These are phyloP conservation scores for Gymnoscelis rufifasciata DNA, from an alignment of 2,888 invertebrate genomes.

Conservation along the genomic window DNA sequence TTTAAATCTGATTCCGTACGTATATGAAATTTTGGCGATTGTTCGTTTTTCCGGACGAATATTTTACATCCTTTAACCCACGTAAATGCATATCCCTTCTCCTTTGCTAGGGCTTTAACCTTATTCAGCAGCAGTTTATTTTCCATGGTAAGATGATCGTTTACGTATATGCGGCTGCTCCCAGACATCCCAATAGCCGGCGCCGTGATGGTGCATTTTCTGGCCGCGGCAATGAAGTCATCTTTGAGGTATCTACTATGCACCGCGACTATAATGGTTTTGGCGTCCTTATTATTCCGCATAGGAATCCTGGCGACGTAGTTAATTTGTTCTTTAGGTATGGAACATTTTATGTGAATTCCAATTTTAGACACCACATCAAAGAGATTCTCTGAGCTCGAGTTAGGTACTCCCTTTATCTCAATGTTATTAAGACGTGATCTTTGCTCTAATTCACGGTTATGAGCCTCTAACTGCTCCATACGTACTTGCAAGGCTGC, in stretches of 20 bases:
- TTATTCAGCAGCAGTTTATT: too few relatives aligned
- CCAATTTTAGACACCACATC: slow-evolving; percentile 7
- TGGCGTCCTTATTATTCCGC: slow-evolving; percentile 8
- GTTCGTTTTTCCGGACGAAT: too few relatives aligned
- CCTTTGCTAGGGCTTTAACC: too few relatives aligned
- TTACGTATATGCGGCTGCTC: background rate
- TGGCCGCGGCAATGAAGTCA: slow-evolving; percentile 22
- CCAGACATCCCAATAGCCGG: slow-evolving; percentile 1
- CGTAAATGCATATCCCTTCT: too few relatives aligned
- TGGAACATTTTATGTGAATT: background rate
- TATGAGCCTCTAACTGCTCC: background rate
- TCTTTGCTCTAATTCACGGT: background rate
- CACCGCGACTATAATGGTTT: slow-evolving; percentile 18
- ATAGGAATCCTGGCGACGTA: slow-evolving; percentile 17
- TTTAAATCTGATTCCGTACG: too few relatives aligned
- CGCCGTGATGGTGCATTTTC: slow-evolving; percentile 6
- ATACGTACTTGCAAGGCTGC: background rate
- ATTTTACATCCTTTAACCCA: too few relatives aligned
- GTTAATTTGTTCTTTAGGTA: slow-evolving; percentile 18
- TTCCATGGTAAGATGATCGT: background rate
- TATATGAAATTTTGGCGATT: too few relatives aligned
- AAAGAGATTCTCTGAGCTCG: background rate
- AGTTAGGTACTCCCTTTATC: background rate
- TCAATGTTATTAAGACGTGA: background rate
- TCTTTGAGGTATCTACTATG: slow-evolving; percentile 27